Conservation (phyloP, 2,113 vertebrate species). For the Tiliqua scincoides region DNA sequence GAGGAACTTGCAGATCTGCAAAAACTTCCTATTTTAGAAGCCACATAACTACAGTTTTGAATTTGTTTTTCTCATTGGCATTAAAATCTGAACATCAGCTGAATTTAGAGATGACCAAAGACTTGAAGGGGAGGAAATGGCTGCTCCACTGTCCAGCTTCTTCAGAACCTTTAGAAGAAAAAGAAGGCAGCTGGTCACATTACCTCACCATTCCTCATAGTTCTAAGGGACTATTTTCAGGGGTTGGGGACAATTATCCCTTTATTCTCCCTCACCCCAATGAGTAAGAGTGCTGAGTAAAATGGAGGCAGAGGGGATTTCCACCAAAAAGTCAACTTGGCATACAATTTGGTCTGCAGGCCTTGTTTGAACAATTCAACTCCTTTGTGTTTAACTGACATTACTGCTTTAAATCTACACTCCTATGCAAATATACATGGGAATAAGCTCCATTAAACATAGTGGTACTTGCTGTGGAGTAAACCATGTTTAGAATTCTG, state of each 20-base stretch:
- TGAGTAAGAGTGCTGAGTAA: neutral
- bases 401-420: neutral
- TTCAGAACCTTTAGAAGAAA: neutral
- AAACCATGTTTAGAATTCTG: too few relatives aligned
- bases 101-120: neutral
- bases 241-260: neutral
- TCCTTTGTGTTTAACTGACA: neutral
- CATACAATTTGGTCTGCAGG: neutral
- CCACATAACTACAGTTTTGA: neutral
- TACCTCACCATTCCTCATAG: neutral
- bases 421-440: too few relatives aligned
- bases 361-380: neutral
- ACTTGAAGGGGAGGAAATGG: neutral
- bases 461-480: too few relatives aligned
- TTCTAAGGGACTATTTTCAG: neutral
- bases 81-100: neutral
- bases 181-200: neutral
- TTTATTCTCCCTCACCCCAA: neutral
- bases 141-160: neutral
- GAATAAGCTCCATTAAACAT: too few relatives aligned
- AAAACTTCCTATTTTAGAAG: constrained; percentile 14
- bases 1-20: neutral
- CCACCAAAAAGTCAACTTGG: neutral
- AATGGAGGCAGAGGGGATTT: neutral
- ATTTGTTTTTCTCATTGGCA: neutral